Conservation (phyloP, 2,113 vertebrate genomes). For the Lathamus discolor region DNA sequence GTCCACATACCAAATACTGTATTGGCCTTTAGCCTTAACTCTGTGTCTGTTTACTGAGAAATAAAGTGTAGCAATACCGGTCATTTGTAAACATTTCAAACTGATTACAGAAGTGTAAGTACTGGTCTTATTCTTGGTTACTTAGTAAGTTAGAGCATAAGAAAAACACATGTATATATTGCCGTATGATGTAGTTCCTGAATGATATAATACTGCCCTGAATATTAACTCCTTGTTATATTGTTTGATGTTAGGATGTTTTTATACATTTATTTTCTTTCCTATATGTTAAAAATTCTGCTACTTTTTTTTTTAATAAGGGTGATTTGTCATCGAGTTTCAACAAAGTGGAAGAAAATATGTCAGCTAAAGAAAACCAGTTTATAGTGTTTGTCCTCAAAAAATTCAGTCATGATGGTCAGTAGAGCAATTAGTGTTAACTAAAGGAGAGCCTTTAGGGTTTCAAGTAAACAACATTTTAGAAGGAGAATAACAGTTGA, state of each 20-base stretch:
- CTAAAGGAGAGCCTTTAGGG: neutral
- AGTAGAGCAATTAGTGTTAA: neutral
- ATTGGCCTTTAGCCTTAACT: neutral
- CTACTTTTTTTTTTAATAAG: neutral
- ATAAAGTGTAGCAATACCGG: neutral
- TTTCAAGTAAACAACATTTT: neutral
- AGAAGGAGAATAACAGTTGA: neutral
- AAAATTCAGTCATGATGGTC: neutral
- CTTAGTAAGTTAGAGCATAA: neutral
- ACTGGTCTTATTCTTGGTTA: neutral
- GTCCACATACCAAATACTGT: neutral
- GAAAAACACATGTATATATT: neutral
- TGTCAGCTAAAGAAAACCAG: fast-evolving
- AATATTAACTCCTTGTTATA: neutral
- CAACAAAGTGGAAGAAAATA: neutral
- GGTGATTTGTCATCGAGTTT: neutral
- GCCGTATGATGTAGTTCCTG: neutral
- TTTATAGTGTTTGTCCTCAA: neutral
- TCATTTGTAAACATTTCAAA: neutral
- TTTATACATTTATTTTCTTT: neutral
- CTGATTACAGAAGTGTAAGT: neutral
- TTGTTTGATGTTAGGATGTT: neutral
- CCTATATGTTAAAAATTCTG: neutral
- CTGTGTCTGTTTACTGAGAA: neutral
- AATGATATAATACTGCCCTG: neutral